Evolutionary conservation across 2,888 invertebrate species (phyloP).

Genomic region (Drosophila eohydei): DNA sequence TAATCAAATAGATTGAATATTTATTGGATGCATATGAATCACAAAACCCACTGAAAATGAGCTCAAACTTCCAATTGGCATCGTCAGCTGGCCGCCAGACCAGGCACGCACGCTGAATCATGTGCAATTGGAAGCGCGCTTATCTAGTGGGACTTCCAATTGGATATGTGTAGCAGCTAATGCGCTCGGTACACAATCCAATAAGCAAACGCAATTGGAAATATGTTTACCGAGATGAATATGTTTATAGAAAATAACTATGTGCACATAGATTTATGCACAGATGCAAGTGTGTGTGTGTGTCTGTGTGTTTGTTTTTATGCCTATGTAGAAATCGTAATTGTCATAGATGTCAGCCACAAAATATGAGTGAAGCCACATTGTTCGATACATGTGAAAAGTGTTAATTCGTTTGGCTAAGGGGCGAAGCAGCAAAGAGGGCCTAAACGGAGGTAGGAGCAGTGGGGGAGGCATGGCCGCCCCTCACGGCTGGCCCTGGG

Average conservation of each 20-base stretch:
- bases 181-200: neutral
- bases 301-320: neutral
- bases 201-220: conserved; percentile 8
- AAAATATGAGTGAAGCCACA: conserved; percentile 41
- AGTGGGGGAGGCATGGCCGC: neutral
- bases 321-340: conserved; percentile 40
- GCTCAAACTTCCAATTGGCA: neutral
- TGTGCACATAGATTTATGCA: neutral
- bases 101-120: neutral
- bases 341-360: conserved; percentile 34
- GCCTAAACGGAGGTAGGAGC: too few species aligned
- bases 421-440: neutral
- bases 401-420: conserved; percentile 56
- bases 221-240: conserved; percentile 4
- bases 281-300: neutral
- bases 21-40: neutral
- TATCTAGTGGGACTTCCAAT: neutral
- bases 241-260: neutral
- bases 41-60: neutral
- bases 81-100: neutral
- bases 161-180: conserved; percentile 1
- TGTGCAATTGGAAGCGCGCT: neutral
- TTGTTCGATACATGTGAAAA: conserved; percentile 63
- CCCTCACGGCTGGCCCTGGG: conserved; percentile 42
- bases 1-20: neutral